Conservation (phyloP, 2,888 invertebrate genomes). For the Drosophila prolongata region DNA sequence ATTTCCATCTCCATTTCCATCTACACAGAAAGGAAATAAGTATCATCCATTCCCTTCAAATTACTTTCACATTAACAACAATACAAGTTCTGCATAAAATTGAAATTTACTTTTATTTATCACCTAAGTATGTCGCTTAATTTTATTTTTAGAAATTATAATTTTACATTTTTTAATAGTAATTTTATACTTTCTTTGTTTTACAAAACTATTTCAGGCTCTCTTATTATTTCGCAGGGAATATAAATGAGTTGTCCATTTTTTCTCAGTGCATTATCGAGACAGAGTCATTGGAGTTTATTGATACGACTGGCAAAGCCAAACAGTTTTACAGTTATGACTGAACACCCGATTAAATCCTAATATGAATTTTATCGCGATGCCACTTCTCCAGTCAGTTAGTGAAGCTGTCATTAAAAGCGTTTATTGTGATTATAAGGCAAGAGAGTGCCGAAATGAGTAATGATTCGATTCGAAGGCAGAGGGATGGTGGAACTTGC, state of each 20-base stretch:
- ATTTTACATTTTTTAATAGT: too few species aligned
- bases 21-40: conserved; percentile 4
- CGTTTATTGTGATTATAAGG: conserved; percentile 69
- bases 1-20: conserved; percentile 33
- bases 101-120: too few species aligned
- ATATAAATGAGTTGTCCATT: background rate
- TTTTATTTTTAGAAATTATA: too few species aligned
- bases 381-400: conserved; percentile 39
- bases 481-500: background rate
- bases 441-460: conserved; percentile 43
- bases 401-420: conserved; percentile 63
- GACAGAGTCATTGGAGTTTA: conserved; percentile 55
- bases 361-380: conserved; percentile 71
- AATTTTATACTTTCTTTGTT: too few species aligned
- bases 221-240: too few species aligned
- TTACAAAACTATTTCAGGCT: too few species aligned
- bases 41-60: background rate
- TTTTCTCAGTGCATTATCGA: conserved; percentile 14
- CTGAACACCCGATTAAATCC: conserved; percentile 73
- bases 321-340: conserved; percentile 54
- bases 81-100: too few species aligned
- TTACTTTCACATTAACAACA: background rate
- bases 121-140: too few species aligned
- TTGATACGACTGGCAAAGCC: conserved; percentile 54
- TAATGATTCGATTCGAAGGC: conserved; percentile 45